Evolutionary conservation across 2,797 vertebrate genomes (phyloP).

Genomic region (Aplochiton taeniatus): DNA sequence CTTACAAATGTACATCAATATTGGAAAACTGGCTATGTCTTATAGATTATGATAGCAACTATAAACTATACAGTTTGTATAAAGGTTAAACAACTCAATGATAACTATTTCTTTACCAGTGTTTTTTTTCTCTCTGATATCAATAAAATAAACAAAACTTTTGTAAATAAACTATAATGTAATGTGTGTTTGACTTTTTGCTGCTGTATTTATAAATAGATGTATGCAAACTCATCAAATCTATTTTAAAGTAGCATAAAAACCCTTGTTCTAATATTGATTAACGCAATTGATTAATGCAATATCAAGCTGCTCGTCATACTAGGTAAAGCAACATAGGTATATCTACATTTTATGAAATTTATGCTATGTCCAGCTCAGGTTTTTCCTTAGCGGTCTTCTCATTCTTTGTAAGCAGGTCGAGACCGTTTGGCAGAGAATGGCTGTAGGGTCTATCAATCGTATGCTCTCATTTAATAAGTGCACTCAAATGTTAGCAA

Average conservation of each 20-base stretch:
- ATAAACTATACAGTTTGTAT: constrained; percentile 57
- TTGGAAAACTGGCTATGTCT: constrained; percentile 26
- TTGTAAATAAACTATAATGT: constrained; percentile 70
- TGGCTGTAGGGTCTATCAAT: too few species aligned
- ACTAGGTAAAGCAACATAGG: too few species aligned
- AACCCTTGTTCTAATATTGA: not conserved
- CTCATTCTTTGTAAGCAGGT: too few species aligned
- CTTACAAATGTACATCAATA: constrained; percentile 42
- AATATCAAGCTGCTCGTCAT: not conserved
- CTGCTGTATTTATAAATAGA: not conserved
- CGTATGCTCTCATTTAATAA: too few species aligned
- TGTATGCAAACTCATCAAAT: not conserved
- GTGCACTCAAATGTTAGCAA: too few species aligned
- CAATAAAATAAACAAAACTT: constrained; percentile 60
- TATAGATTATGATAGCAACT: constrained; percentile 44
- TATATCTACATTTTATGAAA: too few species aligned
- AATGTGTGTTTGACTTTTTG: constrained; percentile 37
- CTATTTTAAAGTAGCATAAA: too few species aligned
- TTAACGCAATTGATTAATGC: too few species aligned
- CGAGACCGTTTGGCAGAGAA: too few species aligned
- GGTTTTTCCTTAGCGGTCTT: too few species aligned
- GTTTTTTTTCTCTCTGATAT: constrained; percentile 56
- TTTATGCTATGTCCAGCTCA: too few species aligned
- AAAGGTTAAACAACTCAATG: constrained; percentile 37
- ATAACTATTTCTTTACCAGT: constrained; percentile 54